These are phyloP conservation scores for Bombus confusus DNA, from an alignment of 1,140 invertebrate genomes.

Conservation along the genomic window DNA sequence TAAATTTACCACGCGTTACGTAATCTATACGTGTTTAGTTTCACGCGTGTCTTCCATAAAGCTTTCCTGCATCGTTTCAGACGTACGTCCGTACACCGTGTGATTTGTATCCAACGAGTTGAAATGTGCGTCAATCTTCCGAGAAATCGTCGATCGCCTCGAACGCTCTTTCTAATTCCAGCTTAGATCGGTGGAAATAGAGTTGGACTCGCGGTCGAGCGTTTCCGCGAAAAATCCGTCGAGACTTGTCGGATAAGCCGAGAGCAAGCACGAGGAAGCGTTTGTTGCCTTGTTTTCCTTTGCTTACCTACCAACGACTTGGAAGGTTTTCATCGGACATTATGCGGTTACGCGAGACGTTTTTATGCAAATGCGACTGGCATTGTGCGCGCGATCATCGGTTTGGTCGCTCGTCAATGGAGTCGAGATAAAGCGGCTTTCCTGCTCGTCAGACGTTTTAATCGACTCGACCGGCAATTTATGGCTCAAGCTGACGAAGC, in stretches of 20 bases:
- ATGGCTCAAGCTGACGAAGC: constrained; percentile 36
- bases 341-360: constrained; percentile 49
- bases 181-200: neutral
- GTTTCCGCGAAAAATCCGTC: neutral
- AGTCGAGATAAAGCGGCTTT: neutral
- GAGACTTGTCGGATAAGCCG: neutral
- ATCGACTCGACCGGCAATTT: constrained; percentile 65
- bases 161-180: neutral
- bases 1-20: constrained; percentile 53
- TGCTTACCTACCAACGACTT: neutral
- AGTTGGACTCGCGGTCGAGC: too few relatives aligned
- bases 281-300: neutral
- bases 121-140: neutral
- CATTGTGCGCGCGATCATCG: constrained; percentile 64
- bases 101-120: neutral
- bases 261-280: too few relatives aligned
- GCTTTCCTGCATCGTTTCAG: neutral
- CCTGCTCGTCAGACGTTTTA: constrained; percentile 60
- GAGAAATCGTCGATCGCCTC: neutral
- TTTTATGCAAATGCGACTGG: constrained; percentile 72
- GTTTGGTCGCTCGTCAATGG: constrained; percentile 17
- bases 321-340: neutral
- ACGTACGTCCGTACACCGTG: too few relatives aligned
- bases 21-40: constrained; percentile 1
- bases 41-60: neutral